These are phyloP conservation scores for Threskiornis aethiopicus DNA, from an alignment of 2,797 vertebrate genomes.

Conservation along the genomic window DNA sequence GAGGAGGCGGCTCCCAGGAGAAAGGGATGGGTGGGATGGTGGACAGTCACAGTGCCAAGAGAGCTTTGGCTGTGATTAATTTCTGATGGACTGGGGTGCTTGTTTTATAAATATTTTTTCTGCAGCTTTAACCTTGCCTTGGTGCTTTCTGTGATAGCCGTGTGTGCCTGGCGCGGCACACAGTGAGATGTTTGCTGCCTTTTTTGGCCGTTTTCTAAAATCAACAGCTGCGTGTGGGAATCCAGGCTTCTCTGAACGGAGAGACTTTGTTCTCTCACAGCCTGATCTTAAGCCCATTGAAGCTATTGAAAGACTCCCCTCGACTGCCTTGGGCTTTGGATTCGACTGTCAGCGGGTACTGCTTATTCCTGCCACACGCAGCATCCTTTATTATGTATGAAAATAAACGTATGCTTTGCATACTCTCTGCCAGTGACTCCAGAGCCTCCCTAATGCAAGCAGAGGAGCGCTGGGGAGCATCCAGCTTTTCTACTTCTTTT, in stretches of 20 bases:
- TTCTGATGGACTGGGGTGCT: neutral
- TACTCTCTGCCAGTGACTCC: neutral
- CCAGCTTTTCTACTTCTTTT: neutral
- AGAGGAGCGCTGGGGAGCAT: neutral
- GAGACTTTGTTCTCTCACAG: neutral
- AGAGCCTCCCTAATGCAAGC: neutral
- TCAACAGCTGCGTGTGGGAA: neutral
- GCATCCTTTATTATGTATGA: neutral
- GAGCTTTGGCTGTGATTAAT: neutral
- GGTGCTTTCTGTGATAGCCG: neutral
- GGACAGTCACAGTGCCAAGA: rapidly evolving
- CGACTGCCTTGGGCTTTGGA: neutral
- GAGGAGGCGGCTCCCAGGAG: neutral
- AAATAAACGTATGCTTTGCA: neutral
- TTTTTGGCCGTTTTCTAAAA: neutral
- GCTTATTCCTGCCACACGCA: neutral
- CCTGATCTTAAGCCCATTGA: neutral
- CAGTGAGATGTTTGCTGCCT: neutral
- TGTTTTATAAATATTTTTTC: neutral
- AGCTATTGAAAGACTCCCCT: neutral
- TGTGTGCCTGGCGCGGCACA: rapidly evolving
- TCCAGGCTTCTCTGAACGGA: neutral
- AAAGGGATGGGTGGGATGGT: neutral
- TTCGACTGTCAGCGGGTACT: neutral
- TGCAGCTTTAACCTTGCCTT: neutral